Evolutionary conservation across 2,888 invertebrate species (phyloP).

Genomic region (Diplazon laetatorius): DNA sequence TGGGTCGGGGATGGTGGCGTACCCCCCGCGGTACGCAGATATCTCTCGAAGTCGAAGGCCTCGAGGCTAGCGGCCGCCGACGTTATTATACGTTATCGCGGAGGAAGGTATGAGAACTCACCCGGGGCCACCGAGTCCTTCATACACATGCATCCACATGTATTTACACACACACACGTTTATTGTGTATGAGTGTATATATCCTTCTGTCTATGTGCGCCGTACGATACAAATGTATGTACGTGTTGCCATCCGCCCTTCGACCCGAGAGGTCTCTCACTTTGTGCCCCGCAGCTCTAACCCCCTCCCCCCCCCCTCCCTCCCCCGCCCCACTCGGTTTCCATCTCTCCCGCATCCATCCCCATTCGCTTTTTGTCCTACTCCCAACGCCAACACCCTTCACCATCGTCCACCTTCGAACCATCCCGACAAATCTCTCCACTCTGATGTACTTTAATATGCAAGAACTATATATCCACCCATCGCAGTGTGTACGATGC

Average conservation of each 20-base stretch:
- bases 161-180: slow-evolving; percentile 2
- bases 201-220: slow-evolving; percentile 8
- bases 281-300: slow-evolving; percentile 33
- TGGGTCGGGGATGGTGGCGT: slow-evolving; percentile 23
- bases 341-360: slow-evolving; percentile 19
- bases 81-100: slow-evolving; percentile 82
- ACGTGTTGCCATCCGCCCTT: slow-evolving; percentile 42
- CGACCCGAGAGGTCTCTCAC: slow-evolving; percentile 52
- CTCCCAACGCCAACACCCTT: slow-evolving; percentile 19
- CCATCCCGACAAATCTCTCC: neutral
- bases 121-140: slow-evolving; percentile 72
- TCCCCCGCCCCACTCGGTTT: slow-evolving; percentile 31
- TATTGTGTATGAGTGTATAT: slow-evolving; percentile 21
- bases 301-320: slow-evolving; percentile 31
- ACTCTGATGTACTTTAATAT: neutral
- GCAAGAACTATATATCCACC: neutral
- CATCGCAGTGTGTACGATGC: neutral
- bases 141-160: slow-evolving; percentile 27
- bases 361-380: slow-evolving; percentile 27
- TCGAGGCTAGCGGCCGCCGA: slow-evolving; percentile 78
- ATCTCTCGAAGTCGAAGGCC: slow-evolving; percentile 77
- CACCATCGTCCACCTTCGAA: slow-evolving; percentile 7
- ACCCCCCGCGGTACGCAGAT: slow-evolving; percentile 66
- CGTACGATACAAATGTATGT: slow-evolving; percentile 8
- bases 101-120: slow-evolving; percentile 80